phyloP scores from a whole-genome alignment of 1,140 invertebrate genomes.

The Drosophila kikkawai region DNA sequence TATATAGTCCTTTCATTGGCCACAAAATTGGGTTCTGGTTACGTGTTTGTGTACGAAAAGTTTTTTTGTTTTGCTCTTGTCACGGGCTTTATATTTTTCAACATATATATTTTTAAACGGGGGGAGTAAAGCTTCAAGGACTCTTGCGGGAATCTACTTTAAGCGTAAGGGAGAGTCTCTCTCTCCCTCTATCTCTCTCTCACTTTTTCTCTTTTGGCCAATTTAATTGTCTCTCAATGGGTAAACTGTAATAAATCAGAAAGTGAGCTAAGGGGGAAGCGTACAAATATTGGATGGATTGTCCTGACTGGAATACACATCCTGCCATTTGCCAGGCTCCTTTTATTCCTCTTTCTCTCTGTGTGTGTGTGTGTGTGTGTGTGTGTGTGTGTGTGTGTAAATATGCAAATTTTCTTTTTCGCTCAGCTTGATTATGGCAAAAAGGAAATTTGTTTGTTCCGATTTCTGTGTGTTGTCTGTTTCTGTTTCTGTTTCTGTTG shows the following conservation, averaged over 20 bases:
- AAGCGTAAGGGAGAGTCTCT: neutral
- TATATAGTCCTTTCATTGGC: conserved; percentile 45
- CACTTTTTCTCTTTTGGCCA: neutral
- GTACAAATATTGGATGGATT: conserved; percentile 40
- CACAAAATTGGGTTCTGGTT: conserved; percentile 75
- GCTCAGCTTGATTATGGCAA: conserved; percentile 50
- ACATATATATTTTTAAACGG: conserved; percentile 60
- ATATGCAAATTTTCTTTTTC: conserved; percentile 72
- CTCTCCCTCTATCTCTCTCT: no score
- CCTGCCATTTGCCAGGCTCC: conserved; percentile 12
- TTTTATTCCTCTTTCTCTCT: neutral
- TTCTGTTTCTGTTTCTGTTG: conserved; percentile 6
- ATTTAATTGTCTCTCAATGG: conserved; percentile 71
- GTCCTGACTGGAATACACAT: conserved; percentile 30
- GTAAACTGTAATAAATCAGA: conserved; percentile 68
- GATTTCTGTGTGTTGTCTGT: conserved; percentile 15
- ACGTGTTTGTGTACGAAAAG: conserved; percentile 47
- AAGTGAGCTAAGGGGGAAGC: neutral
- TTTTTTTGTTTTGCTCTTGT: conserved; percentile 59
- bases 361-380: neutral
- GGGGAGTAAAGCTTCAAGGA: conserved; percentile 2
- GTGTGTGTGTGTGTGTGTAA: conserved; percentile 34
- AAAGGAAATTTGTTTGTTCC: conserved; percentile 41
- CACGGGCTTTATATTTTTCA: conserved; percentile 58
- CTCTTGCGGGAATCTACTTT: conserved; percentile 12